These are phyloP conservation scores for Vollenhovia emeryi DNA, from an alignment of 1,140 invertebrate species.

Conservation along the genomic window DNA sequence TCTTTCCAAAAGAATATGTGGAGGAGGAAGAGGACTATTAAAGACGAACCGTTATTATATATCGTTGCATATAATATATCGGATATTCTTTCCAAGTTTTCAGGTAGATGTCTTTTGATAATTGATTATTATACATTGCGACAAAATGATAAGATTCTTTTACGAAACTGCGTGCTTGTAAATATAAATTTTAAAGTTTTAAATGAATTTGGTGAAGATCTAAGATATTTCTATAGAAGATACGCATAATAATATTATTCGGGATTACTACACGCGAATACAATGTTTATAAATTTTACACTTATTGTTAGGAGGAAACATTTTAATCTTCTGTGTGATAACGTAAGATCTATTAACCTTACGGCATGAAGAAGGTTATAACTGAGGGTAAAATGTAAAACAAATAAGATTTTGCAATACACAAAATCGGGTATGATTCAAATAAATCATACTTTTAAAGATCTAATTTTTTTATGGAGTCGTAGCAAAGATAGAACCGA, in stretches of 20 bases:
- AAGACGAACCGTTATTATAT: slow-evolving; percentile 16
- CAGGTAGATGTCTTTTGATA: background rate
- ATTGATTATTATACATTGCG: background rate
- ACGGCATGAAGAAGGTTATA: background rate
- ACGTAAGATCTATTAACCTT: background rate
- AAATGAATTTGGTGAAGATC: background rate
- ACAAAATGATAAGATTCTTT: background rate
- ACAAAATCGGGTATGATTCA: background rate
- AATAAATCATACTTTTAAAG: background rate
- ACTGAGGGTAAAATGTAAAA: background rate
- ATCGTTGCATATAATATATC: slow-evolving; percentile 30
- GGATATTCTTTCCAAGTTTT: background rate
- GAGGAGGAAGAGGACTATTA: slow-evolving; percentile 81
- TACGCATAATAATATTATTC: background rate
- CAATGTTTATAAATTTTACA: background rate
- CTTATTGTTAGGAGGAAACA: background rate
- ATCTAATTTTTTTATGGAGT: background rate
- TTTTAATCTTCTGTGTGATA: background rate
- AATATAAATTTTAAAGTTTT: background rate
- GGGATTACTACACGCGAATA: no score
- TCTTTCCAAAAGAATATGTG: slow-evolving; percentile 89
- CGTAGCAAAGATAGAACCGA: background rate
- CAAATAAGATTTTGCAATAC: background rate
- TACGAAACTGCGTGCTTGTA: background rate
- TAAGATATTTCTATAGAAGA: background rate